Evolutionary conservation across 2,113 vertebrate genomes (phyloP).

Genomic region (Oxyura jamaicensis): DNA sequence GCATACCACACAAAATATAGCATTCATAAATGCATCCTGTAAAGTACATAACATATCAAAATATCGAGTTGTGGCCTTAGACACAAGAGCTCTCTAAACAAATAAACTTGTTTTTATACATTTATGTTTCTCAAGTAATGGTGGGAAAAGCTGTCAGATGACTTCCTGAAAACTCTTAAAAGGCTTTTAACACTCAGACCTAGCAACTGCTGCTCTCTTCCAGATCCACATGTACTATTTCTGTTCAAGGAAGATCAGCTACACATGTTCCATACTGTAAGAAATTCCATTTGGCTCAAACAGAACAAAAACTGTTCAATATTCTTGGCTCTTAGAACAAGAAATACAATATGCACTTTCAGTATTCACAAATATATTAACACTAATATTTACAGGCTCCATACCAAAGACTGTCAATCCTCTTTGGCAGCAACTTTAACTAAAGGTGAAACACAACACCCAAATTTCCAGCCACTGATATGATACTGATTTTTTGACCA

Average conservation of each 20-base stretch:
- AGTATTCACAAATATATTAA: neutral
- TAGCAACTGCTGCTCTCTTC: neutral
- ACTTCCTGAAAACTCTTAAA: neutral
- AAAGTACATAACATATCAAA: neutral
- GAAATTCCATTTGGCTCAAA: neutral
- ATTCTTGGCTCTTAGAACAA: neutral
- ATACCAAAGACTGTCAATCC: neutral
- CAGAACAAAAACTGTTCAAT: neutral
- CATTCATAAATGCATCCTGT: neutral
- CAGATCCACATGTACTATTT: neutral
- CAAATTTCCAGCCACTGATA: neutral
- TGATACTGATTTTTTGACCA: neutral
- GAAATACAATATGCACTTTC: neutral
- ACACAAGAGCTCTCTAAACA: neutral
- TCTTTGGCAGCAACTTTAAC: neutral
- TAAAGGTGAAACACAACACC: neutral
- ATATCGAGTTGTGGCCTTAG: neutral
- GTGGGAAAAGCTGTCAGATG: neutral
- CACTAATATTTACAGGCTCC: neutral
- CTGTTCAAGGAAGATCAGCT: neutral
- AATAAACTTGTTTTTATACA: neutral
- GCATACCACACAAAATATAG: neutral
- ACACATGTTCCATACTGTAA: neutral
- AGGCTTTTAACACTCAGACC: neutral
- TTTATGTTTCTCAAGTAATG: neutral